Evolutionary conservation across 1,140 invertebrate genomes (phyloP).

Genomic region (Chlorops oryzae): DNA sequence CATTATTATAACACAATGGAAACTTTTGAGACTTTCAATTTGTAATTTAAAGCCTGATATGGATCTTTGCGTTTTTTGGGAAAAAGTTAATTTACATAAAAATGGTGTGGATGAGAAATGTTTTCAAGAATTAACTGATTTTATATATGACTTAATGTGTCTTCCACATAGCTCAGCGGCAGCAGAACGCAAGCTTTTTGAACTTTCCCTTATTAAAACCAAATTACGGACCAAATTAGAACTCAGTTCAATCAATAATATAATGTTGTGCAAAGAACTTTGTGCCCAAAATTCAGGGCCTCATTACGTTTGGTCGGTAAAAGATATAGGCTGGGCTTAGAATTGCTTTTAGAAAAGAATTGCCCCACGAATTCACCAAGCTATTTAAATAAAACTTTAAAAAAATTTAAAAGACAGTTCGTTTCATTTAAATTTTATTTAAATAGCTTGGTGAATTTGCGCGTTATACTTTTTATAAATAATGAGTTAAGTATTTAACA

Average conservation of each 20-base stretch:
- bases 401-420: too few relatives aligned
- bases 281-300: too few relatives aligned
- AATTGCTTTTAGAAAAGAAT: too few relatives aligned
- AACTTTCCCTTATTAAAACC: constrained; percentile 7
- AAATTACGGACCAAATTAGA: constrained; percentile 5
- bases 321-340: too few relatives aligned
- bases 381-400: too few relatives aligned
- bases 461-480: too few relatives aligned
- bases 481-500: too few relatives aligned
- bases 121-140: constrained; percentile 1
- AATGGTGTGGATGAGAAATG: neutral
- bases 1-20: neutral
- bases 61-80: constrained; percentile 2
- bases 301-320: too few relatives aligned
- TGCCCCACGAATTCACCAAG: too few relatives aligned
- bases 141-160: neutral
- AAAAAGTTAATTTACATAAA: neutral
- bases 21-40: neutral
- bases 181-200: constrained; percentile 11
- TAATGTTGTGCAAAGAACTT: constrained; percentile 7
- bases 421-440: too few relatives aligned
- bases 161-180: constrained; percentile 8
- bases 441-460: too few relatives aligned
- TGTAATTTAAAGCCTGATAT: neutral
- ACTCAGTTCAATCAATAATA: neutral